These are phyloP conservation scores for Sebastes steindachneri DNA, from an alignment of 2,797 vertebrate species.

Conservation along the genomic window DNA sequence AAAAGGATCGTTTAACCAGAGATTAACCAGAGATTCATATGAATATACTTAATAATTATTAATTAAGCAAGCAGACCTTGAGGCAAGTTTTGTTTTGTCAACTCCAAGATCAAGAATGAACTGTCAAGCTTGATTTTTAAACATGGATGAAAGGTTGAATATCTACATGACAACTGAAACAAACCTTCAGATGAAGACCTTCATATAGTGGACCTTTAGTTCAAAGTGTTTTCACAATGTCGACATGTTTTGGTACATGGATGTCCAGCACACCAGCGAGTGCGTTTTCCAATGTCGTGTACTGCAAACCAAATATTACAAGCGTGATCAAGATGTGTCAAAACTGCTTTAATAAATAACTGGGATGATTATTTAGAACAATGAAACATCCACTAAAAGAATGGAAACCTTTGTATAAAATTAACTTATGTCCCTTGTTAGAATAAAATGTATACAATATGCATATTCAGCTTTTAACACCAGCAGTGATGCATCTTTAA, in stretches of 20 bases:
- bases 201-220: neutral
- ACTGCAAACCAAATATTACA: slow-evolving; percentile 56
- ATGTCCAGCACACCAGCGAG: neutral
- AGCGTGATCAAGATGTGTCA: slow-evolving; percentile 54
- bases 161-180: neutral
- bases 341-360: slow-evolving; percentile 92
- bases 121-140: neutral
- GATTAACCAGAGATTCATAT: neutral
- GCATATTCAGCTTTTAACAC: slow-evolving; percentile 77
- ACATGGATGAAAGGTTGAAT: too few relatives aligned
- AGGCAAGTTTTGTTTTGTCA: too few relatives aligned
- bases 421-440: slow-evolving; percentile 43
- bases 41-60: too few relatives aligned
- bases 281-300: neutral
- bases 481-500: slow-evolving; percentile 78
- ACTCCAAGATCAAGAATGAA: neutral
- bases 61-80: too few relatives aligned
- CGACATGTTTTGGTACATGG: neutral
- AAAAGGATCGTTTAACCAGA: neutral
- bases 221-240: neutral
- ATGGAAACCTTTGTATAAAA: slow-evolving; percentile 87
- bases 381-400: slow-evolving; percentile 87
- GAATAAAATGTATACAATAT: slow-evolving; percentile 71
- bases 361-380: slow-evolving; percentile 86
- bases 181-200: neutral